Evolutionary conservation across 2,888 invertebrate genomes (phyloP).

Genomic region (Pelosia muscerda): DNA sequence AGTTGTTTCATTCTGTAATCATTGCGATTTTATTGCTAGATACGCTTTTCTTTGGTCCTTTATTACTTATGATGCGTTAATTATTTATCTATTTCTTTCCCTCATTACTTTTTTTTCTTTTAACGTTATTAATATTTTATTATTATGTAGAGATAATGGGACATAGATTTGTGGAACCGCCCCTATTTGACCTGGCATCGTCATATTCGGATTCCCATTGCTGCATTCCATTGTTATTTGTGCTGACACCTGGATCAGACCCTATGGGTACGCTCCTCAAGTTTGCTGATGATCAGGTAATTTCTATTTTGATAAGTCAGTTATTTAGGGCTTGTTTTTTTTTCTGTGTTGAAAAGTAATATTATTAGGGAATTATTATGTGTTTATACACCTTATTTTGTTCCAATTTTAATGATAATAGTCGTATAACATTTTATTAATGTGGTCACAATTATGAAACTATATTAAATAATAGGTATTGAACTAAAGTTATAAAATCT

Average conservation of each 20-base stretch:
- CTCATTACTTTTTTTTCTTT: neutral
- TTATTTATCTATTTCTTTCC: neutral
- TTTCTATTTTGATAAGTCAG: neutral
- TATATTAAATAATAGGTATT: too few species aligned
- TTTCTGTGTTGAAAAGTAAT: too few species aligned
- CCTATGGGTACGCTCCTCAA: constrained; percentile 95
- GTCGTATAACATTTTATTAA: too few species aligned
- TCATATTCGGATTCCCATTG: constrained; percentile 95
- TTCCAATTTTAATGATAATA: too few species aligned
- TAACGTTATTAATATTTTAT: neutral
- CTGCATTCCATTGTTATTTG: constrained; percentile 95
- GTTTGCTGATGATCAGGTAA: constrained; percentile 95
- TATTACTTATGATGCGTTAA: neutral
- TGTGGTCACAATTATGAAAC: too few species aligned
- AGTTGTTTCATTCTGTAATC: neutral
- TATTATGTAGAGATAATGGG: constrained; percentile 90
- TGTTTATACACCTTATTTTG: too few species aligned
- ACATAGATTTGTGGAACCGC: constrained; percentile 93
- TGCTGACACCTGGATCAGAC: constrained; percentile 97
- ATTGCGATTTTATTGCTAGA: neutral
- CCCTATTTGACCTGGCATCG: constrained; percentile 94
- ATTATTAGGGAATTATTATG: too few species aligned
- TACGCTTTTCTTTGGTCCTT: neutral
- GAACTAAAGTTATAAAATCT: too few species aligned
- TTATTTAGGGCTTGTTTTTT: neutral